Percentiles rank a stretch among this genome's conserved stretches.
Conservation (phyloP, 2,797 vertebrate genomes). For the Onychomys torridus region DNA sequence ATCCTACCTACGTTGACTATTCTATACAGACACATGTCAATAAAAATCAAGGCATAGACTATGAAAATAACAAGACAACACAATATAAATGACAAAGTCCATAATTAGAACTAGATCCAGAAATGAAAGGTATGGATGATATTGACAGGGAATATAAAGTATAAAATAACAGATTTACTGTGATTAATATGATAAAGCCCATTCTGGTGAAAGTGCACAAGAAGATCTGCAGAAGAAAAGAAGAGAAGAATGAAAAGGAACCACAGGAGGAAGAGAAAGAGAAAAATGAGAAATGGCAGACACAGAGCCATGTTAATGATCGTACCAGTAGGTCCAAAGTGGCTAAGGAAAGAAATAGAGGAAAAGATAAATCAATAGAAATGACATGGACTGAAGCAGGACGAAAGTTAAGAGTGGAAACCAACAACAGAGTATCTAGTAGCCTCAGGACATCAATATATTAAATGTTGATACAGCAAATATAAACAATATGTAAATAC, state of each 20-base stretch:
- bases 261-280: neutral
- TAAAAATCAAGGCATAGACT: neutral
- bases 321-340: neutral
- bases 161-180: neutral
- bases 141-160: neutral
- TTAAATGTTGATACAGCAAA: neutral
- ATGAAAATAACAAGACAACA: neutral
- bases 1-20: neutral
- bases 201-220: neutral
- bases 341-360: neutral
- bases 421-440: neutral
- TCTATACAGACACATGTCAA: neutral
- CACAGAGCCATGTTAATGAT: neutral
- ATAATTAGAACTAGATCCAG: neutral
- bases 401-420: neutral
- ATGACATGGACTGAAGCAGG: neutral
- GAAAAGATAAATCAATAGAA: neutral
- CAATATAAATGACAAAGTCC: neutral
- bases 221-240: neutral
- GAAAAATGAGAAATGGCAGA: neutral
- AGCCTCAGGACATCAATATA: neutral
- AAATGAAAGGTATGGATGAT: neutral
- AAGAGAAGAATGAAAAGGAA: neutral
- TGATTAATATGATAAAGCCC: neutral
- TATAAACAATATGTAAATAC: neutral